A percentile compares a stretch with the other conserved stretches of the same genome.
phyloP scores from a whole-genome alignment of 2,888 invertebrate genomes.

The Auanema freiburgensis region DNA sequence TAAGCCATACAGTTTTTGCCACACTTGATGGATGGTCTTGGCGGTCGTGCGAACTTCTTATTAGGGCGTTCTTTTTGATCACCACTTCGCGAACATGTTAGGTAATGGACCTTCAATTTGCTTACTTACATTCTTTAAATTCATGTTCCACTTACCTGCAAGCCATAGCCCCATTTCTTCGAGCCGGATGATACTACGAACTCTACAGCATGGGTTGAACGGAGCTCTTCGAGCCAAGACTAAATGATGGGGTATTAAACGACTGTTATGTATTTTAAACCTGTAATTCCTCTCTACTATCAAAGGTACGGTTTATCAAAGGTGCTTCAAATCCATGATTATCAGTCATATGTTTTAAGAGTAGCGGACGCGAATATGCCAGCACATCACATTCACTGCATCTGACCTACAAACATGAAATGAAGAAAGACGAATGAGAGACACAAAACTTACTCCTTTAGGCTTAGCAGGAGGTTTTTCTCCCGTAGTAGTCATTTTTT shows the following conservation, averaged over 20 bases:
- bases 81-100: slow-evolving; percentile 43
- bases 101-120: slow-evolving; percentile 33
- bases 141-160: slow-evolving; percentile 18
- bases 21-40: slow-evolving; percentile 44
- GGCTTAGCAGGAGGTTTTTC: slow-evolving; percentile 16
- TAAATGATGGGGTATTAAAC: background rate
- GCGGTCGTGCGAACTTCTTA: slow-evolving; percentile 42
- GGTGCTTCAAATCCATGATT: slow-evolving; percentile 45
- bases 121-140: background rate
- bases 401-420: slow-evolving; percentile 21
- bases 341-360: slow-evolving; percentile 42
- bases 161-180: slow-evolving; percentile 43
- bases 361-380: slow-evolving; percentile 40
- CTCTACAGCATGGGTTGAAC: slow-evolving; percentile 41
- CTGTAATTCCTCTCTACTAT: slow-evolving; percentile 36
- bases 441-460: slow-evolving; percentile 13
- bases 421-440: background rate
- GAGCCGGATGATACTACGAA: slow-evolving; percentile 46
- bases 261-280: slow-evolving; percentile 6
- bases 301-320: slow-evolving; percentile 37
- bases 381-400: slow-evolving; percentile 45
- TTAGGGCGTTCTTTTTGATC: slow-evolving; percentile 46
- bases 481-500: slow-evolving; percentile 8
- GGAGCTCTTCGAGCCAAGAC: slow-evolving; percentile 38
- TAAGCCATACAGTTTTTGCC: slow-evolving; percentile 48